These are phyloP conservation scores for Lophochroa leadbeateri DNA, from an alignment of 2,113 vertebrate genomes.

Conservation along the genomic window DNA sequence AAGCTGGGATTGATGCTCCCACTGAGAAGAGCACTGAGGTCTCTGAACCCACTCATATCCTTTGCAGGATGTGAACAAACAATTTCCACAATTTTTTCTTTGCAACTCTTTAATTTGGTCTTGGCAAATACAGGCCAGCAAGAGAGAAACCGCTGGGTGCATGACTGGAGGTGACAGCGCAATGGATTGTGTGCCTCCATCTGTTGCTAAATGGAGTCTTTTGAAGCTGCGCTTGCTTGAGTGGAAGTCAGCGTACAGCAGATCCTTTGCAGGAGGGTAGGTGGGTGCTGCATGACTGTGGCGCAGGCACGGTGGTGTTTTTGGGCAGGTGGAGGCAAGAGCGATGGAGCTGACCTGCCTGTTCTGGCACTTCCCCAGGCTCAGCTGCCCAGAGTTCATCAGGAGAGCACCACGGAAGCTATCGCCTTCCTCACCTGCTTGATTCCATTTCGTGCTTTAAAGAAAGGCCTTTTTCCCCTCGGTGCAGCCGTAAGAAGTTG, in stretches of 20 bases:
- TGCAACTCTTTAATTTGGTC: not conserved
- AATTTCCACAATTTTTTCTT: not conserved
- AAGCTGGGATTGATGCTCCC: not conserved
- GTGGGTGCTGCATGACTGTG: not conserved
- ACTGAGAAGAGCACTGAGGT: not conserved
- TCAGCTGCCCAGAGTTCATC: not conserved
- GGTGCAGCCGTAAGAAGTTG: not conserved
- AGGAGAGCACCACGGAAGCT: not conserved
- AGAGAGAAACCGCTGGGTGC: not conserved
- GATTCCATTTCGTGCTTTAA: not conserved
- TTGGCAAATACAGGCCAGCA: rapidly evolving
- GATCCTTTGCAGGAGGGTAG: not conserved
- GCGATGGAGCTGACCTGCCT: not conserved
- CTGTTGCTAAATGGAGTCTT: not conserved
- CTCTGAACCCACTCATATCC: not conserved
- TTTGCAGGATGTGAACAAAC: not conserved
- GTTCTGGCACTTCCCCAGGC: not conserved
- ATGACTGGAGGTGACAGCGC: rapidly evolving
- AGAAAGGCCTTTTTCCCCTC: not conserved
- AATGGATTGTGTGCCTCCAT: not conserved
- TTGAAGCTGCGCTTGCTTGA: not conserved
- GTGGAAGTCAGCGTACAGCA: not conserved
- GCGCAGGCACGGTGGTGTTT: rapidly evolving
- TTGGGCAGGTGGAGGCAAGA: not conserved
- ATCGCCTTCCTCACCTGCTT: not conserved